Evolutionary conservation across 1,140 invertebrate genomes (phyloP).

Genomic region (Mactra quadrangularis): DNA sequence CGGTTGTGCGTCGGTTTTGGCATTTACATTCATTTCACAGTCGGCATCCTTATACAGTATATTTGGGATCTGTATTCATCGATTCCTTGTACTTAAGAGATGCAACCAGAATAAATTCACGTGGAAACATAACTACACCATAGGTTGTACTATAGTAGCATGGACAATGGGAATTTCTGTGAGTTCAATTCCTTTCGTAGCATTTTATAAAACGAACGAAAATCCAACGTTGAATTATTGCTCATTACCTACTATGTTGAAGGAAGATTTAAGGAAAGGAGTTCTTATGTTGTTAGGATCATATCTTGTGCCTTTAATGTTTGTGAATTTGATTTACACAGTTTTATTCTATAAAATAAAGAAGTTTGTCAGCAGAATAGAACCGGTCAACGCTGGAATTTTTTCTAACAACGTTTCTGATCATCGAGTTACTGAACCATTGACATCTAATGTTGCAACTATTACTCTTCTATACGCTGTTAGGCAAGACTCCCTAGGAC

Average conservation of each 20-base stretch:
- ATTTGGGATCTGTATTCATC: slow-evolving; percentile 28
- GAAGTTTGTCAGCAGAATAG: neutral
- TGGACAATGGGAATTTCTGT: neutral
- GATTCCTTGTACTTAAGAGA: neutral
- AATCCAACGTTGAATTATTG: neutral
- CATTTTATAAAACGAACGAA: neutral
- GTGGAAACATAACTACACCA: neutral
- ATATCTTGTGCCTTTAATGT: slow-evolving; percentile 1
- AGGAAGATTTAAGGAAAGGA: neutral
- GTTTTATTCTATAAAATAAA: neutral
- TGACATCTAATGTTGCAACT: no score
- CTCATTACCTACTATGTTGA: neutral
- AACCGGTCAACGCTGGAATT: neutral
- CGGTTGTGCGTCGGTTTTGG: neutral
- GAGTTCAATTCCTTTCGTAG: neutral
- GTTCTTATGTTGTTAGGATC: neutral
- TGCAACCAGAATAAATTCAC: neutral
- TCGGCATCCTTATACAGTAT: slow-evolving; percentile 24
- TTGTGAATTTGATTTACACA: neutral
- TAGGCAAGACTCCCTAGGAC: no score
- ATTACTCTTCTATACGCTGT: no score
- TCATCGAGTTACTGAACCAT: no score
- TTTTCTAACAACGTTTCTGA: neutral
- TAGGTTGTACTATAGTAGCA: neutral
- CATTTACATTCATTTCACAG: slow-evolving; percentile 1